Percentiles rank a stretch among this genome's conserved stretches.
Conservation (phyloP, 2,888 invertebrate genomes). For the Nomada ferruginata region DNA sequence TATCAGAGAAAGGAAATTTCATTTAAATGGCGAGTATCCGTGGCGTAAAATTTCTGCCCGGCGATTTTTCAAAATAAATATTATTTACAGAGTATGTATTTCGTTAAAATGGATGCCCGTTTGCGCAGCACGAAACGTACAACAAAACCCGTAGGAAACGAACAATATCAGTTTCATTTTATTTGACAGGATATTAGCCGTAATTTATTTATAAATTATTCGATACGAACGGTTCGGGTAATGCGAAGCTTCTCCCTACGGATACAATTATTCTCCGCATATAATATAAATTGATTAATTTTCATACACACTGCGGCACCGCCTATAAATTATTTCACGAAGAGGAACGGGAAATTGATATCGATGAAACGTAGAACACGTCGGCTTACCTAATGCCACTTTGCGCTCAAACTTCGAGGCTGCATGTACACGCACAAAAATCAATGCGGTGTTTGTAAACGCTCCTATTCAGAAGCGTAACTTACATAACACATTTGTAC, state of each 20-base stretch:
- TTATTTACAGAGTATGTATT: slow-evolving; percentile 25
- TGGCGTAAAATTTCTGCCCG: slow-evolving; percentile 9
- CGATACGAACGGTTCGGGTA: neutral
- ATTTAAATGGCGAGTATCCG: slow-evolving; percentile 9
- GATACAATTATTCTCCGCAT: slow-evolving; percentile 16
- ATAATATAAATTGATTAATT: slow-evolving; percentile 30
- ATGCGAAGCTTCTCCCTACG: too few relatives aligned
- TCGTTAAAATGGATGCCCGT: slow-evolving; percentile 2
- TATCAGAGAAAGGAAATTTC: slow-evolving; percentile 8
- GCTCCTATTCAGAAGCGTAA: slow-evolving; percentile 54
- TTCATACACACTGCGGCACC: neutral
- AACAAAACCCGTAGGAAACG: neutral
- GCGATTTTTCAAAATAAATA: slow-evolving; percentile 25
- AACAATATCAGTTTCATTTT: neutral
- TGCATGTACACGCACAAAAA: slow-evolving; percentile 41
- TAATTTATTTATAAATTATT: neutral
- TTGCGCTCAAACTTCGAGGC: slow-evolving; percentile 32
- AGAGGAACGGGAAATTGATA: slow-evolving; percentile 31
- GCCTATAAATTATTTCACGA: slow-evolving; percentile 19
- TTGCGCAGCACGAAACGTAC: neutral
- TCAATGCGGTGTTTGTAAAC: slow-evolving; percentile 56
- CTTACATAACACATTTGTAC: slow-evolving; percentile 48
- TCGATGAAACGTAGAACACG: slow-evolving; percentile 6
- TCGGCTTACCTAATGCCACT: slow-evolving; percentile 34
- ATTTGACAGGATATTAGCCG: neutral